Percentiles rank a stretch among this genome's conserved stretches.
phyloP scores from a whole-genome alignment of 1,140 invertebrate species.

The Halictus rubicundus region DNA sequence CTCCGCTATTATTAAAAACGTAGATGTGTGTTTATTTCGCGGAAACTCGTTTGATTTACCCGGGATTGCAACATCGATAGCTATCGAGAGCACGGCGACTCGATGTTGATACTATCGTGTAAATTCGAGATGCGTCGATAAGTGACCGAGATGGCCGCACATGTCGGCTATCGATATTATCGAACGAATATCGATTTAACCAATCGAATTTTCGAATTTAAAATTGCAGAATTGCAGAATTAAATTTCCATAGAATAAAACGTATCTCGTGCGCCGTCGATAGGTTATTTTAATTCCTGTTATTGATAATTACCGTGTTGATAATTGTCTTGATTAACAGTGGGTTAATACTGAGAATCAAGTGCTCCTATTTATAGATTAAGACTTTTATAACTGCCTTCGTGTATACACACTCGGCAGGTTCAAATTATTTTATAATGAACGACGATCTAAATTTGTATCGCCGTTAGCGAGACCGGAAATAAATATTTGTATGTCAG shows the following conservation, averaged over 20 bases:
- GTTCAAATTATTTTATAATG: background rate
- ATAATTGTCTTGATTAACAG: background rate
- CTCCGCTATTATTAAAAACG: no score
- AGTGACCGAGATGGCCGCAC: no score
- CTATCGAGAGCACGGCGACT: background rate
- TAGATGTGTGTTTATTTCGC: background rate
- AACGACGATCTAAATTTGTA: constrained; percentile 26
- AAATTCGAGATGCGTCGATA: background rate
- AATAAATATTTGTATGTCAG: constrained; percentile 7
- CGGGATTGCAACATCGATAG: background rate
- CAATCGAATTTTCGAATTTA: background rate
- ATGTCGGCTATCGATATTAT: background rate
- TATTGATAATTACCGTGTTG: background rate
- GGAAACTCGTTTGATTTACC: background rate
- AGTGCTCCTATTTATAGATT: background rate
- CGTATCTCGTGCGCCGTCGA: background rate
- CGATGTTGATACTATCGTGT: background rate
- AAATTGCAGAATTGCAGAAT: background rate
- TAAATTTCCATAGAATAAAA: background rate
- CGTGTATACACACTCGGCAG: background rate
- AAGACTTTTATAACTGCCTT: background rate
- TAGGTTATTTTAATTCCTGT: no score
- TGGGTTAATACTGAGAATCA: background rate
- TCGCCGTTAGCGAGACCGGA: background rate
- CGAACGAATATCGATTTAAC: background rate